Evolutionary conservation across 2,113 vertebrate species (phyloP), one percentile per base, ranked within the genome.

Genomic region (Scomber japonicus): DNA sequence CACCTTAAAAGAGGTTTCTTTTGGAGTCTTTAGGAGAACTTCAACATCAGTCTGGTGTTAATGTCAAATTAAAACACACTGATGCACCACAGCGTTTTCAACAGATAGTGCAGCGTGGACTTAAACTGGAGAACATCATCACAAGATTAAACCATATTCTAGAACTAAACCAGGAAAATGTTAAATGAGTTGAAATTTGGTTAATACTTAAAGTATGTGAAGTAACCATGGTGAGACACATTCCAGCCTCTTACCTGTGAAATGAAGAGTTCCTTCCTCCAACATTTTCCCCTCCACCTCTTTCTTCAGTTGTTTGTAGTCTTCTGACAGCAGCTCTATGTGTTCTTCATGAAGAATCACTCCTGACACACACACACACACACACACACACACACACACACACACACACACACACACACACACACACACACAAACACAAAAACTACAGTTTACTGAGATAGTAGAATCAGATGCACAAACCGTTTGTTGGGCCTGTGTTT

Each of bases 311-410:
- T 93, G 93, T 67, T 96, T 97, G 88, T 93, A 99, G 24, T 97
- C 96, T 14, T 96, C 96, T 53, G 96, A 95, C 62, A 97, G 82
- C 75, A 99, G 96, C 87, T 98, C 97, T 8, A 98, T 96, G 69
- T 99, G 98, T 74, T 99, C 97, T 80, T 97, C 98, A 0, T 99
- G 98, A 5, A 99, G 94, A 79, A 96, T 57, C 89, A 96, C 91
- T 64, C 88, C 98, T 99, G 88, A 51, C 1, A 78, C 19, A 69
- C 35, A 80, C 50, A 84, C 45, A 69, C n/a, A 68, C 27, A 72
- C 31, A 73, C 21, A 71, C 21, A 77, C 24, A 27, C 24, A 27
- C 24, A 21, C 21, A 21, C 21, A 21, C 21, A 21, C 21, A 21
- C n/a, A n/a, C n/a, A n/a, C n/a, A 51, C 1, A 78, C 19, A 69